Evolutionary conservation across 2,888 invertebrate genomes (phyloP), one percentile per base, ranked within the genome.

Genomic region (Hirudinaria manillensis): DNA sequence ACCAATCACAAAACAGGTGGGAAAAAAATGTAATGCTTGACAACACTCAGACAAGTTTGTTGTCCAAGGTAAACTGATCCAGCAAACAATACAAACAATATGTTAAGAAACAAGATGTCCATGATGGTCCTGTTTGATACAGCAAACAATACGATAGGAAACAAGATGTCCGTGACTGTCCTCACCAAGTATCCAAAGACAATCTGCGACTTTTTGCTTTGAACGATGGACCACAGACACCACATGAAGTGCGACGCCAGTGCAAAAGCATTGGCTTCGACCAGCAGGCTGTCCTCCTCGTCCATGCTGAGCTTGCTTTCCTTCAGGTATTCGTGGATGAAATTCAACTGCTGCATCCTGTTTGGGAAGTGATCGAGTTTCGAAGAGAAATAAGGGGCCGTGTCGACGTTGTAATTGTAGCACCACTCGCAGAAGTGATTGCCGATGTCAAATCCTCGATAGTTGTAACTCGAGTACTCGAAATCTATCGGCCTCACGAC

Each of bases 111-210:
- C 10, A 45, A 1, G 16, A 45, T 45, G 45, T 45, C 16, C 1
- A 6, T 45, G 16, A 1, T 16, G 16, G 45, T 16, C 10, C 10
- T 1, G 13, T 45, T 7, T 45, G 45, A 10, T 45, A 45, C 45
- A 34, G n/a, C 32, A 34, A n/a, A 24, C 24, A 36, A 16, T 3
- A 24, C 13, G n/a, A n/a, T n/a, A n/a, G 10, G 16, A 45, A 45
- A 4, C 1, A 16, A 45, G 16, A 45, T 45, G 13, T 16, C 16
- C 45, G 13, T 45, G 45, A 32, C 61, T 21, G 7, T 6, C 89
- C 80, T 75, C 86, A 94, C 94, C 93, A 93, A 92, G 83, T 96
- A 96, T 75, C 94, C 95, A 83, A 97, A 97, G 27, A 93, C 91
- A 81, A 96, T 96, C 82, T 92, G 90, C 1, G 94, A 93, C 70